Conservation (phyloP, 2,113 vertebrate species). For the Ciconia stormi region DNA sequence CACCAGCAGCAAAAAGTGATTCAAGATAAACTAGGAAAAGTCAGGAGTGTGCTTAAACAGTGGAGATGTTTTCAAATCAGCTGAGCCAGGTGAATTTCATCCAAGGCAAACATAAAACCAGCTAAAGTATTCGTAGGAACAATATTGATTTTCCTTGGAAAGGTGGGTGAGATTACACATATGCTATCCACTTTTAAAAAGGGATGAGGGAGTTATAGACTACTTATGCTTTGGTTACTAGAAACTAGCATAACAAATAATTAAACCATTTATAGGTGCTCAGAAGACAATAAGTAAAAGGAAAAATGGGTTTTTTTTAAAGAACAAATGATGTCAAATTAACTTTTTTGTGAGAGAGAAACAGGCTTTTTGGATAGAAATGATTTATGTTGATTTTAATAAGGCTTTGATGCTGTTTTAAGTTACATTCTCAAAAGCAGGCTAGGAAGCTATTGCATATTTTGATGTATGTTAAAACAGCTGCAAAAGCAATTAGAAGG, state of each 20-base stretch:
- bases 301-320: rapidly evolving
- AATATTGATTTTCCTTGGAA: not conserved
- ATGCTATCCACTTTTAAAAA: not conserved
- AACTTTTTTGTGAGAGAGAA: not conserved
- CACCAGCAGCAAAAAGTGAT: not conserved
- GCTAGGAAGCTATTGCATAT: not conserved
- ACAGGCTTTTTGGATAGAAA: not conserved
- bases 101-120: not conserved
- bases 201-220: rapidly evolving
- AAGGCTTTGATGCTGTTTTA: not conserved
- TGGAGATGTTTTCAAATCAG: not conserved
- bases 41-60: not conserved
- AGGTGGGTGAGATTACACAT: not conserved
- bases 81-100: not conserved
- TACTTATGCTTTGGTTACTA: not conserved
- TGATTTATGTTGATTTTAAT: not conserved
- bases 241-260: not conserved
- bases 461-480: not conserved
- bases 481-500: not conserved
- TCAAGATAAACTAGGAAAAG: not conserved
- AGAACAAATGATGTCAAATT: not conserved
- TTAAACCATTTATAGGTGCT: not conserved
- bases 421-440: not conserved
- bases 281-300: not conserved
- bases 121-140: not conserved